Base-by-base conservation (phyloP, 2,797 vertebrate species). In the Zenarchopterus dispar region DNA sequence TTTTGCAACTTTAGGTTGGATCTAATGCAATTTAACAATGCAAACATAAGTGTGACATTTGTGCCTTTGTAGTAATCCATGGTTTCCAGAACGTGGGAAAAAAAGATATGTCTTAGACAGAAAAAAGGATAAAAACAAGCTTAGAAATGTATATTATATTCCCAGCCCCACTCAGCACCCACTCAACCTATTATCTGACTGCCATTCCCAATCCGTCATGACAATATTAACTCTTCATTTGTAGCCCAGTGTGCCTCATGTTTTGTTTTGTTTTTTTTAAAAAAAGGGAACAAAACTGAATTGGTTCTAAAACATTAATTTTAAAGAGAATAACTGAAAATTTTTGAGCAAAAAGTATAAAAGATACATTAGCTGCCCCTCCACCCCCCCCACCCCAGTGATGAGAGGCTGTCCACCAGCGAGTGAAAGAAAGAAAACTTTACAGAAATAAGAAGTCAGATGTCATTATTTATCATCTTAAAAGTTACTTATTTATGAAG, bases 381-480 rank as follows among this genome's bases (percentile, higher is more conserved):
- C 54, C 45, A 67, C 52, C n/a, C n/a, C n/a, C n/a, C n/a, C n/a
- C n/a, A n/a, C n/a, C n/a, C n/a, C n/a, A n/a, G n/a, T n/a, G 59
- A 56, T 60, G 45, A 62, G 54, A 69, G 55, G 57, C 65, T 79
- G 51, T 75, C 64, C 21, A 36, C 71, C 64, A 44, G 65, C 41
- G 22, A 64, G 76, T 18, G 41, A 36, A 52, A 62, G 75, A 78
- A 77, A 82, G 77, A 79, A 81, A 92, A 91, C 77, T 89, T 90
- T 77, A 73, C 75, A 67, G 78, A 75, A 81, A 85, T 72, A 84
- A 83, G 70, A 90, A 84, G 88, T 89, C 84, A 88, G 84, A 89
- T 93, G 92, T 88, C 91, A 93, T 93, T 93, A 93, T 94, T 92
- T 94, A 93, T 94, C 91, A 93, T 89, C 82, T 81, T 78, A 83